Evolutionary conservation across 1,140 invertebrate species (phyloP), one percentile per base, ranked within the genome.

Genomic region (Anastrepha obliqua): DNA sequence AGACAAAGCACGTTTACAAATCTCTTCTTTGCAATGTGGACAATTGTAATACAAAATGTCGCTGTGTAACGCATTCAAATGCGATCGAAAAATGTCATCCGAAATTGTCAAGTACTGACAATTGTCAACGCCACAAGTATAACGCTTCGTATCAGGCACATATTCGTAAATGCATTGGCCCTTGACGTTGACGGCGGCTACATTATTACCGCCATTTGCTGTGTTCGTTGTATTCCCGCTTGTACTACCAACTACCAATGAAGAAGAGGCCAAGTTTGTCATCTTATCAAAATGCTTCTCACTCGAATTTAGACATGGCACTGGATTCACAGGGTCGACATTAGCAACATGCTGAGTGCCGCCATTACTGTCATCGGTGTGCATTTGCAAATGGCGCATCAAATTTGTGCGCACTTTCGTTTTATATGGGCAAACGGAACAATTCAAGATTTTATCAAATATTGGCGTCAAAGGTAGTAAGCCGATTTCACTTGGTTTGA

Each of bases 211-310:
- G 47, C 47, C 74, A 81, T 58, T 55, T 67, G 17, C 89, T 62
- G 13, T 87, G 65, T 1, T 90, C 15, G 86, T 60, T 3, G 51
- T 42, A 62, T 51, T 85, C 8, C n/a, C 15, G 15, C 51, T 3
- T 3, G 60, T 44, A 15, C 39, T 44, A 2, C 13, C 20, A 13
- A 87, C 74, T 97, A 91, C 96, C 96, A 42, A 95, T 95, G 88
- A 89, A 8, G 88, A 89, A 17, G 88, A 89, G 0, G 97, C 96
- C 17, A 97, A 93, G 92, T 97, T 97, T 0, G 96, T 94, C 97
- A 97, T 97, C 91, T 96, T 97, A 90, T 97, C 97, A 91, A 97
- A 97, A 95, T 97, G 96, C 89, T 95, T 95, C 90, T 97, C 96
- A 87, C 96, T 96, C 58, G 95, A 95, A 81, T 96, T 96, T 29